phyloP scores from a whole-genome alignment of 1,140 invertebrate genomes.

The Paraescarpia echinospica region DNA sequence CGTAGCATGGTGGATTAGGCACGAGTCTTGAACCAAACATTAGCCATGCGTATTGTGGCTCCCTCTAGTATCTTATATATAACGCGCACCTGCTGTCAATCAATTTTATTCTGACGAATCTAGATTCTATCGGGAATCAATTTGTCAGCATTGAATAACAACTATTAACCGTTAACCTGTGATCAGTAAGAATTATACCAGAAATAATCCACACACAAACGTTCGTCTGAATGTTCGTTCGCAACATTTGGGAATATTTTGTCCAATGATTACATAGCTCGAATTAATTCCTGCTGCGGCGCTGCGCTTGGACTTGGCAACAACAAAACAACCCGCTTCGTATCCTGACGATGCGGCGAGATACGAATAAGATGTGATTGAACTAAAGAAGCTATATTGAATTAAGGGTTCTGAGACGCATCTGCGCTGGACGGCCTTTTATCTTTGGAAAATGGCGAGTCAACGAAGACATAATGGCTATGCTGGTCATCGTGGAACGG shows the following conservation, averaged over 20 bases:
- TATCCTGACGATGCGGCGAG: background rate
- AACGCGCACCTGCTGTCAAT: background rate
- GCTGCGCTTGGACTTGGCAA: background rate
- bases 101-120: background rate
- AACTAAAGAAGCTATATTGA: background rate
- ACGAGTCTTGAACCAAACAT: background rate
- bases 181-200: background rate
- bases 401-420: background rate
- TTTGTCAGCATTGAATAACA: background rate
- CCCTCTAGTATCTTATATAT: background rate
- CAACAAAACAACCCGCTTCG: slow-evolving; percentile 3
- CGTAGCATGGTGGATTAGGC: too few relatives aligned
- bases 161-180: background rate
- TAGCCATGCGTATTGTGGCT: background rate
- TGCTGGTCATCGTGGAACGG: background rate
- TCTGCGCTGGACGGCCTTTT: background rate
- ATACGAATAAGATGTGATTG: background rate
- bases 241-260: background rate
- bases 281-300: background rate
- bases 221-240: background rate
- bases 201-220: too few relatives aligned
- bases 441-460: background rate
- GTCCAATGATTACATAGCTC: background rate
- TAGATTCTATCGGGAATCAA: background rate
- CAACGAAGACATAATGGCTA: background rate